These are phyloP conservation scores for Penaeus monodon DNA, from an alignment of 2,888 invertebrate genomes.

Conservation along the genomic window DNA sequence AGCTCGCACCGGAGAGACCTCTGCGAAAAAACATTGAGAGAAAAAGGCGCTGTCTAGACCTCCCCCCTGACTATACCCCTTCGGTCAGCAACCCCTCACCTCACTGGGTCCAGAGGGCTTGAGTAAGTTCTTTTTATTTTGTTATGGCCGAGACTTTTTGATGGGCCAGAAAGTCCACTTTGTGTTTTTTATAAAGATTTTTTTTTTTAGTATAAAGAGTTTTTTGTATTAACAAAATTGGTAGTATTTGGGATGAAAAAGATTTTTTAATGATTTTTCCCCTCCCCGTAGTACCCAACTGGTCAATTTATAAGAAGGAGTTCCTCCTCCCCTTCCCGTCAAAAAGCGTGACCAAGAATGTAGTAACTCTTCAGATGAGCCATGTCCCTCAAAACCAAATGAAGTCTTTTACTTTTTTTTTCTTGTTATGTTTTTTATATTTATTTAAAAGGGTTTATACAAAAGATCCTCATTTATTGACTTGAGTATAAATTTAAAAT, in stretches of 20 bases:
- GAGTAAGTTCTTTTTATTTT: conserved; percentile 13
- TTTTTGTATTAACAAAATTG: no score
- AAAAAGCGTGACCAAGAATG: conserved; percentile 50
- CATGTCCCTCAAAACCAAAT: not conserved
- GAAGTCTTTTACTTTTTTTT: not conserved
- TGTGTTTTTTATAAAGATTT: no score
- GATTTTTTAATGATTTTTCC: not conserved
- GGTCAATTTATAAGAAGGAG: conserved; percentile 44
- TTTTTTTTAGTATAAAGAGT: no score
- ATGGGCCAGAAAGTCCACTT: no score
- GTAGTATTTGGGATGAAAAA: no score
- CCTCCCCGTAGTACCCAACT: conserved; percentile 34
- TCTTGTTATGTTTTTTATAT: not conserved
- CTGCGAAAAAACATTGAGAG: conserved; percentile 19
- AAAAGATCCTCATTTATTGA: no score
- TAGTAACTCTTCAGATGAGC: conserved; percentile 11
- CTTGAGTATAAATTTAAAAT: no score
- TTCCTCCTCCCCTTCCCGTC: conserved; percentile 36
- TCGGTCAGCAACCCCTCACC: conserved; percentile 35
- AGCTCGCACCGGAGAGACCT: conserved; percentile 34
- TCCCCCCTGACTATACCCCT: conserved; percentile 37
- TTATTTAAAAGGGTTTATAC: not conserved
- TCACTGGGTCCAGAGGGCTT: conserved; percentile 45
- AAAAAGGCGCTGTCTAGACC: conserved; percentile 5
- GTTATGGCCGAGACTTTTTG: not conserved